A percentile compares a stretch with the other conserved stretches of the same genome.
Evolutionary conservation across 2,113 vertebrate species (phyloP).

Genomic region (Anser cygnoides): DNA sequence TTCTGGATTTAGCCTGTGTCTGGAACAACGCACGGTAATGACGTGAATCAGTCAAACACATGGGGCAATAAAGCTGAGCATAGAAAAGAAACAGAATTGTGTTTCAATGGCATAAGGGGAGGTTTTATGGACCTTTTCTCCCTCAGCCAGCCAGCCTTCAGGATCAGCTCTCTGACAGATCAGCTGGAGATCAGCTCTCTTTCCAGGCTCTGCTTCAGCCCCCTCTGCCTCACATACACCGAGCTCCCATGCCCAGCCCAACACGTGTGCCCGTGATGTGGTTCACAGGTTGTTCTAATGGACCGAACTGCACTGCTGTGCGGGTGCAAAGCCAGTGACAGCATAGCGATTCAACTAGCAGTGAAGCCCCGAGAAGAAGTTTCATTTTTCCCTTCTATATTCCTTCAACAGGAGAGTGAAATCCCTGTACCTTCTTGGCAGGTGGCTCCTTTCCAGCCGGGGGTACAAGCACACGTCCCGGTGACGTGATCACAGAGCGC

Average conservation of each 20-base stretch:
- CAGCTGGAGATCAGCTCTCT: neutral
- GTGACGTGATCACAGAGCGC: conserved; percentile 67
- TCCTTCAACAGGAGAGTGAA: neutral
- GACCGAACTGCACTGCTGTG: accelerated
- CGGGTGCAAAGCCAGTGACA: neutral
- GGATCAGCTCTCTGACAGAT: neutral
- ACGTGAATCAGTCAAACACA: neutral
- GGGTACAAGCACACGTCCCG: neutral
- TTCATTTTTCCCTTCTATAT: neutral
- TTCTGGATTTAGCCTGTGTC: conserved; percentile 35
- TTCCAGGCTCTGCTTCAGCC: neutral
- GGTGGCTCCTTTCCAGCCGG: conserved; percentile 14
- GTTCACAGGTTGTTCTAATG: neutral
- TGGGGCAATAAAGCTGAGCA: neutral
- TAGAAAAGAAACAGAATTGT: neutral
- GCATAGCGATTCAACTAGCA: neutral
- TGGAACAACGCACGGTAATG: neutral
- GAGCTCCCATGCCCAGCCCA: neutral
- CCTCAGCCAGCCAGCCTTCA: neutral
- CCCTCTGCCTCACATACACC: accelerated
- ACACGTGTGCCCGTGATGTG: neutral
- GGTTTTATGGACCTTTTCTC: conserved; percentile 28
- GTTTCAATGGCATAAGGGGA: neutral
- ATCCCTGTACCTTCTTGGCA: conserved; percentile 69
- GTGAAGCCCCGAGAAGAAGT: neutral